These are phyloP conservation scores for Buteo buteo DNA, from an alignment of 2,113 vertebrate species.

Conservation along the genomic window DNA sequence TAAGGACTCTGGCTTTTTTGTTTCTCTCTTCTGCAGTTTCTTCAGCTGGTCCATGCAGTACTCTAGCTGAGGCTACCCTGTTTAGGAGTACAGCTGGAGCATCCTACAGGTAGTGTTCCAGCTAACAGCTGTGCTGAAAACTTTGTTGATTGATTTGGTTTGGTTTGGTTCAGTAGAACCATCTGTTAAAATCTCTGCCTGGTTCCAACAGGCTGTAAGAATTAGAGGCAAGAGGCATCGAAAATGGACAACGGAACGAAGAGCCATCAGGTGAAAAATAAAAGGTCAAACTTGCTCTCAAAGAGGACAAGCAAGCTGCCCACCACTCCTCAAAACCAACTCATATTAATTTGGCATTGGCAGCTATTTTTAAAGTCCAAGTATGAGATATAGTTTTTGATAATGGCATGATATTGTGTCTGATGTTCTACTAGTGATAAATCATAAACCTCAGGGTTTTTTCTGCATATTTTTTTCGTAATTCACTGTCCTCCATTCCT, in stretches of 20 bases:
- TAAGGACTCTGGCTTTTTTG: not conserved
- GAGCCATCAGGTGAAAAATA: not conserved
- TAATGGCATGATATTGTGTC: not conserved
- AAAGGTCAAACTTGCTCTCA: not conserved
- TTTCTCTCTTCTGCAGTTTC: not conserved
- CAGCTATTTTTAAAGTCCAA: not conserved
- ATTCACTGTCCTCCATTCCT: not conserved
- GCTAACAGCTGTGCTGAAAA: not conserved
- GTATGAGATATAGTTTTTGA: not conserved
- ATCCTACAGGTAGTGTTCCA: not conserved
- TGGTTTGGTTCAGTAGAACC: not conserved
- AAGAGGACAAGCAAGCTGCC: not conserved
- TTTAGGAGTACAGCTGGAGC: not conserved
- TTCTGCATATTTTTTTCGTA: not conserved
- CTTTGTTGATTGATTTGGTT: not conserved
- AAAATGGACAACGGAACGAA: not conserved
- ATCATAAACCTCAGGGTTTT: not conserved
- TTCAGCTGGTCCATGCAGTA: not conserved
- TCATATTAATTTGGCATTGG: not conserved
- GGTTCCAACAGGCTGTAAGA: not conserved
- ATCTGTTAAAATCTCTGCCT: not conserved
- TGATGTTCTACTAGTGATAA: not conserved
- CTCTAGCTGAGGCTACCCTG: not conserved
- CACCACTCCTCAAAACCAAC: not conserved
- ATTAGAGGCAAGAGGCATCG: not conserved